Base-by-base conservation (phyloP, 2,888 invertebrate genomes). In the Scaptomyza flava region DNA sequence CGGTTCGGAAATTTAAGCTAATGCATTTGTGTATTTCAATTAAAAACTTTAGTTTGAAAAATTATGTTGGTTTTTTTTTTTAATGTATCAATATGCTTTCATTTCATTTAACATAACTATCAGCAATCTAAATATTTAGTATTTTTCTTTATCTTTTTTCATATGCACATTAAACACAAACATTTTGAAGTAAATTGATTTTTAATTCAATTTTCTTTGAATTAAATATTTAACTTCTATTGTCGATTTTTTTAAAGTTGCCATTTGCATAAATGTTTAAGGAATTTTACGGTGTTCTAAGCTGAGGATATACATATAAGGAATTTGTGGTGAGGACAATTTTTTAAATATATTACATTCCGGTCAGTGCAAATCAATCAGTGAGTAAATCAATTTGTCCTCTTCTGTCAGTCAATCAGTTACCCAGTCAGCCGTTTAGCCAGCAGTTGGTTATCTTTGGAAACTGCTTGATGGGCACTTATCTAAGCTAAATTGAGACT, bases 391-490 rank as follows among this genome's bases (percentile, higher is more conserved):
- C 51, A 51, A 38, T 51, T 14, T 14, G 38, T 5, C 36, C 51
- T 27, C 17, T 38, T 38, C 41, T 51, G 51, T 36, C 33, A 36
- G 51, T 38, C 51, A 51, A 51, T 51, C 51, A 51, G 51, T 51
- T 51, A 27, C 27, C 27, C 38, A 38, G 38, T 38, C 51, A 38
- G 36, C 36, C 51, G 38, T 51, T 51, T 38, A 38, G 38, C 38
- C 51, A 12, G 51, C 51, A 51, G 14, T 38, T 51, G 51, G 51
- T 27, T 38, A 27, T 36, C 38, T 14, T 17, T 27, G 27, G 14
- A 38, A 41, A 51, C 51, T 51, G 38, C 51, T 41, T 27, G 51
- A 38, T 51, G 27, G 51, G 51, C 38, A 51, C 51, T 51, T 51
- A 51, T 38, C 27, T 7, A 14, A 27, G 36, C 36, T 8, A 38